phyloP scores from a whole-genome alignment of 2,113 vertebrate species.

The Burhinus bistriatus region DNA sequence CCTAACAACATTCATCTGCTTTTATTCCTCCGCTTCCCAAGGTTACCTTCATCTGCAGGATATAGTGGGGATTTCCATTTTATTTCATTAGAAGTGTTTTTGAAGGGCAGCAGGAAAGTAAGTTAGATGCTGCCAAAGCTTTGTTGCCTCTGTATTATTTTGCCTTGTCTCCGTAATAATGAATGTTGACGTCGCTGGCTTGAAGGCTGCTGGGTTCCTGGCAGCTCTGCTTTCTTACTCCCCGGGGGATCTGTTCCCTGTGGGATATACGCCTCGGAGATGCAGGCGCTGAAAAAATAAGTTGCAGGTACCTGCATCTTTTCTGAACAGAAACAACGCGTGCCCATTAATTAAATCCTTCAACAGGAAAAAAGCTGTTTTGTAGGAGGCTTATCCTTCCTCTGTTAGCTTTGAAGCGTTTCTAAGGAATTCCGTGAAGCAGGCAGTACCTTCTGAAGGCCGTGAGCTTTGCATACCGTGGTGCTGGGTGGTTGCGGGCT shows the following conservation, averaged over 20 bases:
- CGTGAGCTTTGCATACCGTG: rapidly evolving
- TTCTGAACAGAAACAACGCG: not conserved
- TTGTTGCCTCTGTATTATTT: not conserved
- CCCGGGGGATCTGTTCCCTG: not conserved
- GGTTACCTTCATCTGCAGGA: not conserved
- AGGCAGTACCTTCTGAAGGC: not conserved
- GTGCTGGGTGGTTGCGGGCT: not conserved
- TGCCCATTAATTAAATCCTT: not conserved
- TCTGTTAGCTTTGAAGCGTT: not conserved
- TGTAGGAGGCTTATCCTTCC: not conserved
- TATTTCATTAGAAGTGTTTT: not conserved
- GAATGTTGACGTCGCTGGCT: not conserved
- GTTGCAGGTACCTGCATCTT: not conserved
- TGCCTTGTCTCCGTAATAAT: not conserved
- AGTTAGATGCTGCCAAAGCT: not conserved
- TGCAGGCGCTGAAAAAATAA: not conserved
- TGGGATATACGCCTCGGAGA: not conserved
- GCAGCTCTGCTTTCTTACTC: not conserved
- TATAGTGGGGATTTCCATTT: not conserved
- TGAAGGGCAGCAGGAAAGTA: not conserved
- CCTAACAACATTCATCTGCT: not conserved
- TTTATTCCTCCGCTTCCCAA: not conserved
- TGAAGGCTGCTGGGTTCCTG: not conserved
- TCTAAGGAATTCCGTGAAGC: not conserved
- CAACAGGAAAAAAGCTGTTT: not conserved